These are phyloP conservation scores for Acrobasis suavella DNA, from an alignment of 2,888 invertebrate genomes.

Conservation along the genomic window DNA sequence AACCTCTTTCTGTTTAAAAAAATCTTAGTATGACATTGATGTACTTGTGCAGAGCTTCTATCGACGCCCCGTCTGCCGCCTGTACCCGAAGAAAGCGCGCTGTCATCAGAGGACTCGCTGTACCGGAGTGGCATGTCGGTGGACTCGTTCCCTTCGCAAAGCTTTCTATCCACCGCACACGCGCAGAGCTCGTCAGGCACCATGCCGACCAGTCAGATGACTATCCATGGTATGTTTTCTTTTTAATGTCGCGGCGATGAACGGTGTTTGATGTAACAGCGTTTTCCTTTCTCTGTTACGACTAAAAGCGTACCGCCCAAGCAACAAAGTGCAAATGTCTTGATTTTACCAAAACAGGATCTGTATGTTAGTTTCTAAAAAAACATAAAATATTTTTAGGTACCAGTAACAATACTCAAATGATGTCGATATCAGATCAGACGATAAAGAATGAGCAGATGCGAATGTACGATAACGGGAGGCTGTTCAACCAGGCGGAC, in stretches of 20 bases:
- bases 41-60: slow-evolving; percentile 58
- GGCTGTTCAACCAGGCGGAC: slow-evolving; percentile 63
- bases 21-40: neutral
- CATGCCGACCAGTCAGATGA: slow-evolving; percentile 75
- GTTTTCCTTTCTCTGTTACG: no score
- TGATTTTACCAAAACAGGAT: no score
- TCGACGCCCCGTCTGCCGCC: slow-evolving; percentile 79
- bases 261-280: no score
- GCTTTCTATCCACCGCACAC: slow-evolving; percentile 54
- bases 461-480: slow-evolving; percentile 64
- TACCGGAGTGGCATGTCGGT: slow-evolving; percentile 72
- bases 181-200: slow-evolving; percentile 54
- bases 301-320: no score
- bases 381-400: slow-evolving; percentile 40
- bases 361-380: no score
- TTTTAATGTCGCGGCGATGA: no score
- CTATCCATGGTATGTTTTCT: slow-evolving; percentile 61
- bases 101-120: slow-evolving; percentile 76
- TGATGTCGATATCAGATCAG: slow-evolving; percentile 65
- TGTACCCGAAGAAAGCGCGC: slow-evolving; percentile 83
- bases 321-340: no score
- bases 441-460: slow-evolving; percentile 68
- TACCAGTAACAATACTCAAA: slow-evolving; percentile 69
- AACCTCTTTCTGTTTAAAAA: neutral
- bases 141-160: slow-evolving; percentile 61